These are phyloP conservation scores for Caretta caretta DNA, from an alignment of 2,113 vertebrate species.

Conservation along the genomic window DNA sequence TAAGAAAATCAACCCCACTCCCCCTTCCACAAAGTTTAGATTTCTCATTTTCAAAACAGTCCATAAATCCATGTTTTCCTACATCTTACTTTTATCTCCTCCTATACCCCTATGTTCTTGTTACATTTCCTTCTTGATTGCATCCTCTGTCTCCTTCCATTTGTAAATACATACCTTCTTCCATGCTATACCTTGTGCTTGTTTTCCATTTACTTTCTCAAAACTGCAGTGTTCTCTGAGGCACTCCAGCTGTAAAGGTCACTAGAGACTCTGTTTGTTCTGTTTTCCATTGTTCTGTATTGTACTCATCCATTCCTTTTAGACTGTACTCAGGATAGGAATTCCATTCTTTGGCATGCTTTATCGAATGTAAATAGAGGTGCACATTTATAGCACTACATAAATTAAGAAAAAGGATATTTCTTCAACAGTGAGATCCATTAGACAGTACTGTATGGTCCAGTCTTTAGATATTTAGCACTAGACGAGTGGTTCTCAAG, in stretches of 20 bases:
- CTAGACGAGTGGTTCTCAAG: not conserved
- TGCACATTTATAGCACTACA: not conserved
- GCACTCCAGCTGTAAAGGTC: not conserved
- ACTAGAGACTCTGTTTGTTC: not conserved
- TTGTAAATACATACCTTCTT: not conserved
- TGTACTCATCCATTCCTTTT: not conserved
- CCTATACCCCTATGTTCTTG: not conserved
- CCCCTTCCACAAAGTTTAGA: not conserved
- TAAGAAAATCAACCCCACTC: not conserved
- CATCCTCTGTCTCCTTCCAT: not conserved
- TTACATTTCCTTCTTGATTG: not conserved
- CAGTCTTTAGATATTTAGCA: not conserved
- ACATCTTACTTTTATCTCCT: not conserved
- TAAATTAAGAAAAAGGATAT: not conserved
- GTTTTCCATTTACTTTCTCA: fast-evolving
- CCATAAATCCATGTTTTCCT: not conserved
- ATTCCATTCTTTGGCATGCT: not conserved
- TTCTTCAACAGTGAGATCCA: not conserved
- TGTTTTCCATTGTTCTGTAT: conserved; percentile 13
- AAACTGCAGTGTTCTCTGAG: not conserved
- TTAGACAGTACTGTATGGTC: not conserved
- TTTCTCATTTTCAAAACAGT: not conserved
- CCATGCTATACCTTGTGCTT: not conserved
- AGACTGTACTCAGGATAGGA: not conserved
- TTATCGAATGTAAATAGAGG: not conserved